These are phyloP conservation scores for Mesocentrotus franciscanus DNA, from an alignment of 53 echinoderm and acorn worm species.

Conservation along the genomic window DNA sequence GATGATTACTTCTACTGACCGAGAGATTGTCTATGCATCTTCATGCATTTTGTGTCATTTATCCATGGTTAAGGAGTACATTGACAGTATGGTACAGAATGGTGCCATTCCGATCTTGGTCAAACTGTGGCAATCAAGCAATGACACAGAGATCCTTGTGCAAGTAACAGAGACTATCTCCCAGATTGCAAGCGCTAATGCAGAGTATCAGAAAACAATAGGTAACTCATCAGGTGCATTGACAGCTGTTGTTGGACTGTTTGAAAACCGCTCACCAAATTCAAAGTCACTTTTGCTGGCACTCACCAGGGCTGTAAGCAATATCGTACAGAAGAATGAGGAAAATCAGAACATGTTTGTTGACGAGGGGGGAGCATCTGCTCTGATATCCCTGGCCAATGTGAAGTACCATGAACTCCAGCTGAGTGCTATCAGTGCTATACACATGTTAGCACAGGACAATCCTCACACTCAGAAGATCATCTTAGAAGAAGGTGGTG, in stretches of 20 bases:
- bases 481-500: slow-evolving; percentile 94
- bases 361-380: slow-evolving; percentile 89
- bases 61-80: slow-evolving; percentile 75
- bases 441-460: slow-evolving; percentile 92
- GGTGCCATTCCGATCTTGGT: slow-evolving; percentile 82
- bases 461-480: slow-evolving; percentile 96
- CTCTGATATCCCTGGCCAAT: slow-evolving; percentile 86
- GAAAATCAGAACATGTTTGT: slow-evolving; percentile 89
- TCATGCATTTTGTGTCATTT: slow-evolving; percentile 87
- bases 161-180: slow-evolving; percentile 88
- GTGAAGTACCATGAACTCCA: slow-evolving; percentile 83
- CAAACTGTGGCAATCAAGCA: slow-evolving; percentile 87
- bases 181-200: slow-evolving; percentile 79
- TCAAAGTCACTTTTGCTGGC: slow-evolving; percentile 83
- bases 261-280: slow-evolving; percentile 76
- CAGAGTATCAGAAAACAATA: slow-evolving; percentile 80
- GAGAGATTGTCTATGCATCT: slow-evolving; percentile 80
- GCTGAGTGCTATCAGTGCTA: slow-evolving; percentile 87
- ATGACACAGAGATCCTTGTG: slow-evolving; percentile 81
- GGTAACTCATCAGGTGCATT: slow-evolving; percentile 81
- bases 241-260: slow-evolving; percentile 81
- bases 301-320: slow-evolving; percentile 83
- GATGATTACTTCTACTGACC: slow-evolving; percentile 77
- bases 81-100: slow-evolving; percentile 75
- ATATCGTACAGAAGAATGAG: slow-evolving; percentile 77